These are phyloP conservation scores for Catamblyrhynchus diadema DNA, from an alignment of 2,797 vertebrate genomes.

Conservation along the genomic window DNA sequence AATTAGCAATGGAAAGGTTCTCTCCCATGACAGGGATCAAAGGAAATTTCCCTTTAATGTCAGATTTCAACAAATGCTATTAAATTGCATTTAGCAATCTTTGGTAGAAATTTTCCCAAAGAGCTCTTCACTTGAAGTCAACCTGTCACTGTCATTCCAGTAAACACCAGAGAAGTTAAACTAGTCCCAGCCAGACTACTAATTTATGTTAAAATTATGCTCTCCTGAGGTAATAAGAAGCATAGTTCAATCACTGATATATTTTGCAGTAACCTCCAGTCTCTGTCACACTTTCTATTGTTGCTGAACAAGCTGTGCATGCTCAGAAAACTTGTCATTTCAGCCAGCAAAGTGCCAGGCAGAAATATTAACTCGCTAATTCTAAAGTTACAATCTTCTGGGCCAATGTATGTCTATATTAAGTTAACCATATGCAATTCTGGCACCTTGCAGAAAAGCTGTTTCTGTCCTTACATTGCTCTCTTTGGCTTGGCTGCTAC, in stretches of 20 bases:
- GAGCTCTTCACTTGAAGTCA: conserved; percentile 54
- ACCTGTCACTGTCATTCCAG: conserved; percentile 49
- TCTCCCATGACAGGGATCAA: conserved; percentile 69
- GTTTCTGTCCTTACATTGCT: neutral
- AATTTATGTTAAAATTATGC: conserved; percentile 63
- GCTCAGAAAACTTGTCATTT: neutral
- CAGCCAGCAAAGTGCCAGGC: neutral
- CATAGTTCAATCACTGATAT: neutral
- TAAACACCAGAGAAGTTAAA: conserved; percentile 44
- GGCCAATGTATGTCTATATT: neutral
- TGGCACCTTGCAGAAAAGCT: neutral
- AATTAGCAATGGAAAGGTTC: conserved; percentile 66
- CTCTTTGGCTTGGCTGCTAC: neutral
- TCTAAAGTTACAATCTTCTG: neutral
- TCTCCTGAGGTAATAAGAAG: conserved; percentile 37
- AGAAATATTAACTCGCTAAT: neutral
- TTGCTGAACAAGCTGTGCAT: neutral
- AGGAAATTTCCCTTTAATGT: conserved; percentile 67
- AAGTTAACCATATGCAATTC: neutral
- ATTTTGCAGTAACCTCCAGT: neutral
- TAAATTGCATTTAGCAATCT: conserved; percentile 67
- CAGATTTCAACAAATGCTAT: conserved; percentile 66
- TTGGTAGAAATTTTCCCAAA: conserved; percentile 34
- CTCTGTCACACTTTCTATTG: conserved; percentile 24
- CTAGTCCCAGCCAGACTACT: conserved; percentile 23